These are phyloP conservation scores for Brachypterus glaber DNA, from an alignment of 2,888 invertebrate species.

Conservation along the genomic window DNA sequence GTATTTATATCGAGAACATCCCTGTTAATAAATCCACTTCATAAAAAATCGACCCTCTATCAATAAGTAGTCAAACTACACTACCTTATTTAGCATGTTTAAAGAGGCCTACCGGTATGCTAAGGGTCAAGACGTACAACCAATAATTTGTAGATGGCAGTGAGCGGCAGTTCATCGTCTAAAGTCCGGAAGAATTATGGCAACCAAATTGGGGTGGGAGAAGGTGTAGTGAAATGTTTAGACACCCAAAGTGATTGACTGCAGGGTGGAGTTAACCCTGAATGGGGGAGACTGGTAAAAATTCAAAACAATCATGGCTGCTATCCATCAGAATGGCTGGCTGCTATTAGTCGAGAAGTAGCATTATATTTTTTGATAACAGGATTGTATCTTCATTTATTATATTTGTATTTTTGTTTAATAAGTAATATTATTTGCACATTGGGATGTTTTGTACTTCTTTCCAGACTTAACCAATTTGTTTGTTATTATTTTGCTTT, in stretches of 20 bases:
- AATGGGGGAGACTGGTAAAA: conserved; percentile 35
- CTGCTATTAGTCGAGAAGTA: too few species aligned
- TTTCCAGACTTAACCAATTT: too few species aligned
- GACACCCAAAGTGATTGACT: conserved; percentile 45
- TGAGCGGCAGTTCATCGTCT: conserved; percentile 30
- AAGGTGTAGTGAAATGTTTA: conserved; percentile 29
- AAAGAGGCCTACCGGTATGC: conserved; percentile 21
- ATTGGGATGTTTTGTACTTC: too few species aligned
- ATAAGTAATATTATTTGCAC: too few species aligned
- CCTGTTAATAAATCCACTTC: too few species aligned
- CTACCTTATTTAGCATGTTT: conserved; percentile 28
- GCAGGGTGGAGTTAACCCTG: conserved; percentile 48
- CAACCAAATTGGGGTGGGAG: conserved; percentile 30
- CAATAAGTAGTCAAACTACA: conserved; percentile 40
- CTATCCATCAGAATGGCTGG: conserved; percentile 51
- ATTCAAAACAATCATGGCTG: conserved; percentile 50
- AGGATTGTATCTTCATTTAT: too few species aligned
- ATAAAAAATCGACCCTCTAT: conserved; percentile 40
- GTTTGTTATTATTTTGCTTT: too few species aligned
- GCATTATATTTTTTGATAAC: too few species aligned
- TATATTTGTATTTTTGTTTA: too few species aligned
- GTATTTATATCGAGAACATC: too few species aligned
- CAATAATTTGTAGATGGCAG: conserved; percentile 42
- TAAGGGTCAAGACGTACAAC: conserved; percentile 38
- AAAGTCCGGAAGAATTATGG: conserved; percentile 14